A percentile compares a stretch with the other conserved stretches of the same genome.
Conservation (phyloP, 2,113 vertebrate species). For the Paratilapia polleni region DNA sequence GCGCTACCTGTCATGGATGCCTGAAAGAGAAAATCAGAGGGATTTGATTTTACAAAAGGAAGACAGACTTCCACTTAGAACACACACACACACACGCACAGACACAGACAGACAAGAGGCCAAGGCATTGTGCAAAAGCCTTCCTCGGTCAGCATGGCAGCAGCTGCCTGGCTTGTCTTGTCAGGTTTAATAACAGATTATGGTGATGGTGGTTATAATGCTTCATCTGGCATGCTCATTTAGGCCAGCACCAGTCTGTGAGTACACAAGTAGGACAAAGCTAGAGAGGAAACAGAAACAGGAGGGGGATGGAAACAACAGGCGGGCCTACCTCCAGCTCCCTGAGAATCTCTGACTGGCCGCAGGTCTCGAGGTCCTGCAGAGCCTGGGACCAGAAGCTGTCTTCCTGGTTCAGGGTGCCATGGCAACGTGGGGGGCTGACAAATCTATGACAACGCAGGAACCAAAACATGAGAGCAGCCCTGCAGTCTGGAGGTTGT, state of each 20-base stretch:
- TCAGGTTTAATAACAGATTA: constrained; percentile 75
- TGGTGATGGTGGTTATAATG: constrained; percentile 59
- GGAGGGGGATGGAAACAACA: not conserved
- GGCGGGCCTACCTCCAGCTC: constrained; percentile 91
- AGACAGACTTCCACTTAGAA: not conserved
- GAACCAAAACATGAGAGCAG: constrained; percentile 79
- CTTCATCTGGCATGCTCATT: constrained; percentile 59
- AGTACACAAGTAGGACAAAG: constrained; percentile 41
- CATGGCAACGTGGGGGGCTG: constrained; percentile 85
- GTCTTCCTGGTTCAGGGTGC: constrained; percentile 86
- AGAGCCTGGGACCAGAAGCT: constrained; percentile 97
- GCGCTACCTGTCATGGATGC: constrained; percentile 92
- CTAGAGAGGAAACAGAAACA: constrained; percentile 8
- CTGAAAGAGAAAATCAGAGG: constrained; percentile 69
- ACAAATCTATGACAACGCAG: constrained; percentile 94
- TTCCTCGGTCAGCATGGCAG: constrained; percentile 32
- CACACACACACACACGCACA: not conserved
- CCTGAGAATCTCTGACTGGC: constrained; percentile 96
- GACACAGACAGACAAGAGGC: constrained; percentile 9
- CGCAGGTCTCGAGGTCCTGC: constrained; percentile 97
- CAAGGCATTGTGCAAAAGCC: constrained; percentile 18
- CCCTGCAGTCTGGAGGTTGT: constrained; percentile 65
- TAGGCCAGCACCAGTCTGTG: constrained; percentile 31
- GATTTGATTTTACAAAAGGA: not conserved
- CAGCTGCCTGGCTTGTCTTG: constrained; percentile 53